Base-by-base conservation (phyloP, 2,113 vertebrate species). In the Hystrix brachyura region DNA sequence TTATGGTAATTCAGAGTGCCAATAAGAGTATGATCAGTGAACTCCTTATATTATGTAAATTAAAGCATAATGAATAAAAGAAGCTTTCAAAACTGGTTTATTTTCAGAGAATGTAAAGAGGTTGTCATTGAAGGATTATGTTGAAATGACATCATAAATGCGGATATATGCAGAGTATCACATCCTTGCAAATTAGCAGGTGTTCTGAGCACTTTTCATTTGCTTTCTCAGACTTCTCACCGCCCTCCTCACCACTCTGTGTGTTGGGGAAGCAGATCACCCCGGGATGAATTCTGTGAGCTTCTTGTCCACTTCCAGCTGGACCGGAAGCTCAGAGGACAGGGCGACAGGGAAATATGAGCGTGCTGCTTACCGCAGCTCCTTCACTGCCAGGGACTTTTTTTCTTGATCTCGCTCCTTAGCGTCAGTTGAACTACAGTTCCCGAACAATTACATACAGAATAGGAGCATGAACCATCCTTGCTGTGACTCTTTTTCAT, bases 41-140 rank as follows among this genome's bases (percentile, higher is more conserved):
- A 64, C 69, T 87, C 76, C 91, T 78, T 88, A 71, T 64, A 55
- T 86, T 92, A 94, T 91, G 71, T 71, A 91, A 97, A 97, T 87
- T 38, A 94, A 88, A 94, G 46, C 13, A 86, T 76, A 80, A 87
- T 80, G 17, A 95, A 48, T 69, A 53, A 90, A 85, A 85, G 19
- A 86, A 84, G 21, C 29, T 67, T 97, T 62, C 74, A 89, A 82
- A 89, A 23, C 7, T 60, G 43, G n/a, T 67, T 92, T 80, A 81
- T 83, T 84, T 95, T 76, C 18, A 92, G 76, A 94, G 27, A 82
- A 64, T 74, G 1, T 81, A 55, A 85, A 85, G 38, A 88, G 5
- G 7, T 74, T 25, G 32, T 88, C 59, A 83, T 55, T 92, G 60
- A 29, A 94, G 27, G 29, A 55, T 55, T 92, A 53, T 64, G 32